Percentiles rank a stretch among this genome's conserved stretches.
phyloP scores from a whole-genome alignment of 2,888 invertebrate genomes.

The Acronicta alni region DNA sequence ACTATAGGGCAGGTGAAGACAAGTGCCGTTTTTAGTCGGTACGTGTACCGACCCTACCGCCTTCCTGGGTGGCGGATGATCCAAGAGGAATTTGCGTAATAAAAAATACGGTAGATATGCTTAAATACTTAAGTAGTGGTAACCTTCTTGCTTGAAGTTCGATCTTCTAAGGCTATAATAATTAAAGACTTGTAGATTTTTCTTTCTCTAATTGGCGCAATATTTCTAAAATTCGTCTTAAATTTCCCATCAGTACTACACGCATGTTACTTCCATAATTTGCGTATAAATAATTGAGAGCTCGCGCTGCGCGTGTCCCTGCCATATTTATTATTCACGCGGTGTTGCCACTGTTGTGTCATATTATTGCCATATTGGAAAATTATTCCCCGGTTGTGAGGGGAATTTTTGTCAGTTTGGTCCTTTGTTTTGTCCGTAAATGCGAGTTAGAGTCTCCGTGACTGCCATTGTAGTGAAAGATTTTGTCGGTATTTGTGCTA shows the following conservation, averaged over 20 bases:
- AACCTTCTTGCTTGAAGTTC: too few relatives aligned
- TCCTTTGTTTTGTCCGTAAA: slow-evolving; percentile 59
- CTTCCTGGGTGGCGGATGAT: too few relatives aligned
- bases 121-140: too few relatives aligned
- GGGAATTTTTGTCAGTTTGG: slow-evolving; percentile 68
- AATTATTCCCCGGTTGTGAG: slow-evolving; percentile 83
- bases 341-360: slow-evolving; percentile 85
- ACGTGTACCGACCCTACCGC: too few relatives aligned
- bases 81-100: too few relatives aligned
- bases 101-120: too few relatives aligned
- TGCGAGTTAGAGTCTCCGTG: slow-evolving; percentile 58
- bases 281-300: slow-evolving; percentile 86
- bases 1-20: too few relatives aligned
- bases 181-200: too few relatives aligned
- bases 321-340: slow-evolving; percentile 85
- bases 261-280: slow-evolving; percentile 81
- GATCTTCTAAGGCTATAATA: too few relatives aligned
- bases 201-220: slow-evolving; percentile 7
- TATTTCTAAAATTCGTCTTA: slow-evolving; percentile 8
- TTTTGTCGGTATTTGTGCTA: slow-evolving; percentile 43
- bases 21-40: too few relatives aligned
- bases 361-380: slow-evolving; percentile 86
- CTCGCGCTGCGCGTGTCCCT: slow-evolving; percentile 74
- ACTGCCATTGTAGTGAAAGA: slow-evolving; percentile 53
- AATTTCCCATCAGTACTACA: slow-evolving; percentile 57